Evolutionary conservation across 2,888 invertebrate genomes (phyloP).

Genomic region (Nephrotoma flavescens): DNA sequence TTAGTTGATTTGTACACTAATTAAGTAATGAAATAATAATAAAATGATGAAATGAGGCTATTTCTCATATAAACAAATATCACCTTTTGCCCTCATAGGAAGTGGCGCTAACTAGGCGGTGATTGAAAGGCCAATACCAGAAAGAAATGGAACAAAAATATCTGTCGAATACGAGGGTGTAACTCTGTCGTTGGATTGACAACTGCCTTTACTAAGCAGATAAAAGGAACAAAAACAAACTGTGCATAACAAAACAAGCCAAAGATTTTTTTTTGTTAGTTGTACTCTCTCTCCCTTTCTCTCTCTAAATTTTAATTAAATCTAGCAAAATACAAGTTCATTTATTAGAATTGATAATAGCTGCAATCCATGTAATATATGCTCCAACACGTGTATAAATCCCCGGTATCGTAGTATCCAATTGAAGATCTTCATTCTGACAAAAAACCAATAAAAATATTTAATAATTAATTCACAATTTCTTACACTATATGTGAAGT

Average conservation of each 20-base stretch:
- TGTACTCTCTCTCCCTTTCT: not conserved
- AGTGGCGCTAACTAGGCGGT: no score
- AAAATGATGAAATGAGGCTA: no score
- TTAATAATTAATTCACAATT: not conserved
- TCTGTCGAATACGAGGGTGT: no score
- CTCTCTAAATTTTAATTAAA: not conserved
- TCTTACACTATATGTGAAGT: not conserved
- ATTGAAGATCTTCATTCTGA: constrained; percentile 9
- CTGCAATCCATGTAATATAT: constrained; percentile 13
- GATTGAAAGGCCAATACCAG: no score
- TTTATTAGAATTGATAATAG: not conserved
- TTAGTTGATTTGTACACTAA: no score
- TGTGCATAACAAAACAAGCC: not conserved
- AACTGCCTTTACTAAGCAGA: not conserved
- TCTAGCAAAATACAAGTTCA: not conserved
- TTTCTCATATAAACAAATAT: no score
- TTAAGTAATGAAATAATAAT: no score
- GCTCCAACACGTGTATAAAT: constrained; percentile 14
- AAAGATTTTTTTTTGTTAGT: not conserved
- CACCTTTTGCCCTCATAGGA: no score
- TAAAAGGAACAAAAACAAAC: not conserved
- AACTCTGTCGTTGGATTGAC: no score
- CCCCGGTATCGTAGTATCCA: constrained; percentile 12
- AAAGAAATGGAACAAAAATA: no score
- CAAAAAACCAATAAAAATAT: not conserved